phyloP scores from a whole-genome alignment of 2,797 vertebrate species.

The Sarcoramphus papa region DNA sequence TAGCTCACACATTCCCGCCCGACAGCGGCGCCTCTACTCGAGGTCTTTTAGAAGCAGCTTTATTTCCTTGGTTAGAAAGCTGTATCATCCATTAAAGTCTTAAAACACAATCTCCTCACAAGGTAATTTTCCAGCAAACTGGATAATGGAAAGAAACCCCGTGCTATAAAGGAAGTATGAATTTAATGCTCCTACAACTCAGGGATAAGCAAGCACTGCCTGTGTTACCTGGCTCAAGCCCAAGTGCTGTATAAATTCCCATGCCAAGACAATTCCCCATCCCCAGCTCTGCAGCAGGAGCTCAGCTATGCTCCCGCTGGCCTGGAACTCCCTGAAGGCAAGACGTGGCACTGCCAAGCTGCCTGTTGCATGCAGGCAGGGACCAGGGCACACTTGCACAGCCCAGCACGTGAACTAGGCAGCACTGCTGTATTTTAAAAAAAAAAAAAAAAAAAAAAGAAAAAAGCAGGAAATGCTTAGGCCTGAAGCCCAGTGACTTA shows the following conservation, averaged over 20 bases:
- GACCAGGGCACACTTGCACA: background rate
- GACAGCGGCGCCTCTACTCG: fast-evolving
- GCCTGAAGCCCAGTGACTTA: slow-evolving; percentile 55
- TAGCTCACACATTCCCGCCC: background rate
- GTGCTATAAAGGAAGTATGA: background rate
- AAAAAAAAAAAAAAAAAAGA: background rate
- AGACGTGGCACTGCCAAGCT: background rate
- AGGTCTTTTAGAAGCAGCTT: background rate
- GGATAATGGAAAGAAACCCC: slow-evolving; percentile 33
- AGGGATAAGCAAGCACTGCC: background rate
- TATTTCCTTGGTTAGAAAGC: slow-evolving; percentile 4
- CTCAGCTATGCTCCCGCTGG: background rate
- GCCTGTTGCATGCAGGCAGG: background rate
- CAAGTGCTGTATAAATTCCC: background rate
- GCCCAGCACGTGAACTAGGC: background rate
- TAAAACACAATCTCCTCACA: background rate
- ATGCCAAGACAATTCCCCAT: slow-evolving; percentile 5
- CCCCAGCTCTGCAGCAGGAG: background rate
- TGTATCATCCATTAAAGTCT: background rate
- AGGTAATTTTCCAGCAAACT: slow-evolving; percentile 42
- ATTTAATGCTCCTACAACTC: slow-evolving; percentile 22
- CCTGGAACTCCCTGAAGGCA: background rate
- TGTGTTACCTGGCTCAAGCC: background rate
- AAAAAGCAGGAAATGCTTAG: slow-evolving; percentile 38
- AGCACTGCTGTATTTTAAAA: background rate